A percentile compares a stretch with the other conserved stretches of the same genome.
These are phyloP conservation scores for Oncorhynchus nerka DNA, from an alignment of 2,113 vertebrate species.

Conservation along the genomic window DNA sequence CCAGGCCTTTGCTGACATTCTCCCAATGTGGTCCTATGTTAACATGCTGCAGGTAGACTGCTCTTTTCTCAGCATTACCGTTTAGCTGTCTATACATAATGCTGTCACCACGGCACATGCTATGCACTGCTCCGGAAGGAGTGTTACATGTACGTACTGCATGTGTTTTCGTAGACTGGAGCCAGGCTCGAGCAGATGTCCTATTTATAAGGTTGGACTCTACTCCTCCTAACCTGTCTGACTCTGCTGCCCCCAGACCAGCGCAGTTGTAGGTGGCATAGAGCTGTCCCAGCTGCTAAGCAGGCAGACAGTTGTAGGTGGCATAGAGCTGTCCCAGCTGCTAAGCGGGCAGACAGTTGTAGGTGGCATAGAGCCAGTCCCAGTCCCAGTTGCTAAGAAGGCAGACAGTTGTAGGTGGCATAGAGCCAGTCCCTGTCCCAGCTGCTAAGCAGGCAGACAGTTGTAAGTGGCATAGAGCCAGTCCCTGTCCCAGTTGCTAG, in stretches of 20 bases:
- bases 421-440: no score
- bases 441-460: no score
- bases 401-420: no score
- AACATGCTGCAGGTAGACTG: not conserved
- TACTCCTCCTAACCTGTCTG: conserved; percentile 57
- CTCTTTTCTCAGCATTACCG: conserved; percentile 56
- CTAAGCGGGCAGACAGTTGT: no score
- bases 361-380: no score
- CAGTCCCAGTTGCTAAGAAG: no score
- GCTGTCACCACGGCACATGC: conserved; percentile 55
- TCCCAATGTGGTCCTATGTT: not conserved
- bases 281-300: no score
- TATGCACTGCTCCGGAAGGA: conserved; percentile 50
- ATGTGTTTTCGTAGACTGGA: not conserved
- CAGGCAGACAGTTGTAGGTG: no score
- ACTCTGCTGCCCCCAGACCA: conserved; percentile 38
- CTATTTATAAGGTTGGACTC: conserved; percentile 50
- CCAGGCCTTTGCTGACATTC: conserved; percentile 23
- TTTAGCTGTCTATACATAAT: conserved; percentile 67
- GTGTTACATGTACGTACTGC: conserved; percentile 16
- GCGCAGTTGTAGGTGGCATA: conserved; percentile 47
- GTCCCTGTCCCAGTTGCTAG: no score
- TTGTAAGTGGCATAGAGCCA: no score
- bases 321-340: no score
- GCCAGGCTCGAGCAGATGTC: conserved; percentile 43